Conservation (phyloP, 1,140 invertebrate genomes). For the Brachionus calyciflorus region DNA sequence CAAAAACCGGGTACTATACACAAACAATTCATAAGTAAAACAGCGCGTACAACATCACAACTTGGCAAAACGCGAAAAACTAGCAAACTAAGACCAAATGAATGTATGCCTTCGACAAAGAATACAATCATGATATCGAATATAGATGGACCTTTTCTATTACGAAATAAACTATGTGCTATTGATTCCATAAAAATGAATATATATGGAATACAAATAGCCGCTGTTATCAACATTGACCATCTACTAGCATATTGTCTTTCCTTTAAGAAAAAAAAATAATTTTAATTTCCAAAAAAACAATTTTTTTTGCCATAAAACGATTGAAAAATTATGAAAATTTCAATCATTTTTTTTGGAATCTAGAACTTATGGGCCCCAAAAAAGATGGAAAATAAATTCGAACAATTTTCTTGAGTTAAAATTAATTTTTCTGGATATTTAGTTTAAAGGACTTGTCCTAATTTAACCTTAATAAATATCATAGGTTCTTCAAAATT, state of each 20-base stretch:
- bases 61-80: conserved; percentile 55
- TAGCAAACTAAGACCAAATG: conserved; percentile 54
- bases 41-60: conserved; percentile 54
- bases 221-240: conserved; percentile 51
- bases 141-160: conserved; percentile 53
- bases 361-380: too few species aligned
- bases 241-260: conserved; percentile 49
- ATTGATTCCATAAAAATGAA: conserved; percentile 51
- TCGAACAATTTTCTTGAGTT: too few species aligned
- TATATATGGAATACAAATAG: conserved; percentile 54
- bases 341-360: too few species aligned
- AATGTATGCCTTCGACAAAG: conserved; percentile 54
- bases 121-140: conserved; percentile 52
- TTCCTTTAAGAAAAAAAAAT: conserved; percentile 49
- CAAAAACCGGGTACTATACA: conserved; percentile 54
- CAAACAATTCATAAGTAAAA: conserved; percentile 52
- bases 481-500: too few species aligned
- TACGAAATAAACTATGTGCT: conserved; percentile 49
- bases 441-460: too few species aligned
- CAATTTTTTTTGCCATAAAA: too few species aligned
- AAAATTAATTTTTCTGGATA: too few species aligned
- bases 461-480: too few species aligned
- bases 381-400: too few species aligned
- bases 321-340: too few species aligned
- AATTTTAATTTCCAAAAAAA: too few species aligned